Evolutionary conservation across 2,113 vertebrate species (phyloP).

Genomic region (Bothrops jararaca): DNA sequence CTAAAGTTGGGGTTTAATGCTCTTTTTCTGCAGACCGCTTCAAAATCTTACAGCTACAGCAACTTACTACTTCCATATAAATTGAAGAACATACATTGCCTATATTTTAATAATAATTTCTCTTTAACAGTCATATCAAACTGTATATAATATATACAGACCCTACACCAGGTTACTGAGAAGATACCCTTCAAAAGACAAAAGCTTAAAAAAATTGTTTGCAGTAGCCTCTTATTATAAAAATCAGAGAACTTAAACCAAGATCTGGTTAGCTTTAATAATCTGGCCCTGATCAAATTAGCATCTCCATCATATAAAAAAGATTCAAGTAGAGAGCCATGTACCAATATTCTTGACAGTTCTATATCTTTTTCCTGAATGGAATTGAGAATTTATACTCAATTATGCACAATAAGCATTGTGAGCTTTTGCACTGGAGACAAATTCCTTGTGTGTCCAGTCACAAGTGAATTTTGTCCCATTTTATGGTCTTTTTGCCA

Average conservation of each 20-base stretch:
- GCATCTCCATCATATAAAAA: not conserved
- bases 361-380: not conserved
- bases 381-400: not conserved
- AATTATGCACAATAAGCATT: not conserved
- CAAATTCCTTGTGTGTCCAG: not conserved
- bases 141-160: not conserved
- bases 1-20: not conserved
- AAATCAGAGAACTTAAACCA: not conserved
- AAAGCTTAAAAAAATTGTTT: not conserved
- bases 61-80: not conserved
- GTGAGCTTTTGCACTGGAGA: not conserved
- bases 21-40: not conserved
- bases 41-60: not conserved
- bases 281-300: not conserved
- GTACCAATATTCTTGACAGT: not conserved
- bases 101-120: not conserved
- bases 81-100: not conserved
- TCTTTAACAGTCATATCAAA: not conserved
- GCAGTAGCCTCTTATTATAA: not conserved
- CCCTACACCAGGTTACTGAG: not conserved
- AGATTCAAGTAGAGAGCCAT: not conserved
- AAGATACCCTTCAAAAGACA: not conserved
- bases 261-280: not conserved
- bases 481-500: not conserved
- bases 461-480: not conserved